phyloP scores from a whole-genome alignment of 2,113 vertebrate genomes.

The Laticauda colubrina region DNA sequence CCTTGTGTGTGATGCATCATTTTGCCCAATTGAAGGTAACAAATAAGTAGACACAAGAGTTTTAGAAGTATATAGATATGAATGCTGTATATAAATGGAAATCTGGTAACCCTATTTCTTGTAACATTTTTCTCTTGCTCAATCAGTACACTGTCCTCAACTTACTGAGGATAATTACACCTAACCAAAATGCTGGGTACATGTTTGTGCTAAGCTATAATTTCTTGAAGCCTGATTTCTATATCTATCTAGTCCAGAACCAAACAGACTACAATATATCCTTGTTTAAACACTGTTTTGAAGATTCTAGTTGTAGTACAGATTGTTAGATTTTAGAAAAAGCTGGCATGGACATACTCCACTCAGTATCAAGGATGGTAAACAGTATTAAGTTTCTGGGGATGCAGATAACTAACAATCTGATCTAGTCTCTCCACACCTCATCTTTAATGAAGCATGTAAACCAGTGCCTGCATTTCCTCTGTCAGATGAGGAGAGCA shows the following conservation, averaged over 20 bases:
- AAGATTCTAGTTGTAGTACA: background rate
- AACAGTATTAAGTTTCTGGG: too few relatives aligned
- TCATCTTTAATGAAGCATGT: too few relatives aligned
- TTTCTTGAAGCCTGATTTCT: background rate
- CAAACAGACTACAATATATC: background rate
- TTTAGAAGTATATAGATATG: background rate
- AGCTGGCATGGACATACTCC: too few relatives aligned
- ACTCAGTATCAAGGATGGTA: too few relatives aligned
- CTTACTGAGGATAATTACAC: background rate
- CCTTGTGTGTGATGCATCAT: too few relatives aligned
- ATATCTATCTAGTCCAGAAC: background rate
- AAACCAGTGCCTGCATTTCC: too few relatives aligned
- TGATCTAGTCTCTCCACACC: too few relatives aligned
- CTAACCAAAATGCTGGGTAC: background rate
- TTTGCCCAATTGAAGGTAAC: too few relatives aligned
- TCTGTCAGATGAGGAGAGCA: too few relatives aligned
- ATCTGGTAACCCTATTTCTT: background rate
- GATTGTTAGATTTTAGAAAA: background rate
- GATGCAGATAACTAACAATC: too few relatives aligned
- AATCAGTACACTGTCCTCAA: background rate
- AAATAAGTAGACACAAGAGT: too few relatives aligned
- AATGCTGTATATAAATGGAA: background rate
- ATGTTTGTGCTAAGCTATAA: background rate
- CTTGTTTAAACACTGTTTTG: background rate
- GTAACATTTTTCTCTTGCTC: background rate